Evolutionary conservation across 2,113 vertebrate genomes (phyloP).

Genomic region (Eonycteris spelaea): DNA sequence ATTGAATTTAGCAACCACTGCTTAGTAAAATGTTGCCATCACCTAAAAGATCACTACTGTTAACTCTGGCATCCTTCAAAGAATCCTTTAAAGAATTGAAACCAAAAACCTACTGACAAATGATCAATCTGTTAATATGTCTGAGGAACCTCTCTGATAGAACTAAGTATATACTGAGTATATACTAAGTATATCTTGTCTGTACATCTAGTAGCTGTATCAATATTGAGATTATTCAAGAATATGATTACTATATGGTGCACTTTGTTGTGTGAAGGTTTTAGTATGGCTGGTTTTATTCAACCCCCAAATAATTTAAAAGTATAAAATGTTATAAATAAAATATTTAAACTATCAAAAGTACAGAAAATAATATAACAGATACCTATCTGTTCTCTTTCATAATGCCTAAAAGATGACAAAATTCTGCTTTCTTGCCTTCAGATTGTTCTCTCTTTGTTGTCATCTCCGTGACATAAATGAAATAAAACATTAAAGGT

Average conservation of each 20-base stretch:
- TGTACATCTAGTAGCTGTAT: background rate
- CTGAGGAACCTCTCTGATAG: background rate
- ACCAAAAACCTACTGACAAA: background rate
- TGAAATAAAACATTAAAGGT: background rate
- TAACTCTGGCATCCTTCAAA: background rate
- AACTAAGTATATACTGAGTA: too few relatives aligned
- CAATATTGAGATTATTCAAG: background rate
- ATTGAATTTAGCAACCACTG: background rate
- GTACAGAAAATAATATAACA: background rate
- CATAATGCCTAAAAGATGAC: background rate
- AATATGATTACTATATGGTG: background rate
- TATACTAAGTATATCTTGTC: too few relatives aligned
- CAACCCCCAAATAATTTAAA: background rate
- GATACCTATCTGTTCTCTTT: background rate
- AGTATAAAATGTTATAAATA: background rate
- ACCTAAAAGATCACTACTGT: background rate
- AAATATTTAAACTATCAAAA: background rate
- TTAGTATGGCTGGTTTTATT: background rate
- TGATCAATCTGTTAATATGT: background rate
- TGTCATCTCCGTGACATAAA: background rate
- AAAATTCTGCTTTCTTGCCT: background rate
- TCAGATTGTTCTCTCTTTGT: background rate
- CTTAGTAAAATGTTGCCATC: background rate
- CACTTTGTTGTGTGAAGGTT: background rate
- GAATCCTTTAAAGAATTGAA: background rate